These are phyloP conservation scores for Lasioglossum baleicum DNA, from an alignment of 1,140 invertebrate genomes.

Conservation along the genomic window DNA sequence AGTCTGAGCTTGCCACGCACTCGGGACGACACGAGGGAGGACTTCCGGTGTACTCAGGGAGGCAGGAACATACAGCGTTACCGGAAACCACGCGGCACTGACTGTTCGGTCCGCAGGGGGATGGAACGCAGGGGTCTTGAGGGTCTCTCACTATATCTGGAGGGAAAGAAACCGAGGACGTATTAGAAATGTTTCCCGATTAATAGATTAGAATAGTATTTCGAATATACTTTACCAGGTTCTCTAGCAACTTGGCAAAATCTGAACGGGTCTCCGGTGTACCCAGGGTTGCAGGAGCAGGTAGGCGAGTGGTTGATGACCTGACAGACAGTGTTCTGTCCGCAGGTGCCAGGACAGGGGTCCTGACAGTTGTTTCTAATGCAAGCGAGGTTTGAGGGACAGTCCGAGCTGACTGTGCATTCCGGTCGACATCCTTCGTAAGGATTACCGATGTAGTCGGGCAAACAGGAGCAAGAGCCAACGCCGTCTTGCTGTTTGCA, in stretches of 20 bases:
- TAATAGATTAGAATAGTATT: too few species aligned
- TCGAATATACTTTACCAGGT: slow-evolving; percentile 26
- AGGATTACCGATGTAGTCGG: slow-evolving; percentile 84
- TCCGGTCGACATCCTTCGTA: slow-evolving; percentile 86
- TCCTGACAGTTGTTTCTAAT: slow-evolving; percentile 88
- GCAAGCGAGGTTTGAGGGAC: slow-evolving; percentile 84
- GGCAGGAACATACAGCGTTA: slow-evolving; percentile 80
- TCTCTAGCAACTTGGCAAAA: slow-evolving; percentile 79
- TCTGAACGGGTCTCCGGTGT: slow-evolving; percentile 86
- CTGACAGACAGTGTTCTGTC: slow-evolving; percentile 84
- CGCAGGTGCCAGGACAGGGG: slow-evolving; percentile 87
- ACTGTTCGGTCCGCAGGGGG: slow-evolving; percentile 82
- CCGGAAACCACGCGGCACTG: slow-evolving; percentile 79
- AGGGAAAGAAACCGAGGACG: background rate
- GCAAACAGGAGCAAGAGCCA: slow-evolving; percentile 76
- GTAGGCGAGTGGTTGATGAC: slow-evolving; percentile 87
- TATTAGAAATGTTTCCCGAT: background rate
- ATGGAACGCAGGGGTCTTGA: slow-evolving; percentile 77
- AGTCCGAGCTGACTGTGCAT: slow-evolving; percentile 86
- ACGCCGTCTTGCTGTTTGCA: slow-evolving; percentile 76
- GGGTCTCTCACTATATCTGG: slow-evolving; percentile 14
- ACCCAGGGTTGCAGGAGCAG: slow-evolving; percentile 85
- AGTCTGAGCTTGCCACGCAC: slow-evolving; percentile 72
- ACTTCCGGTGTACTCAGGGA: slow-evolving; percentile 78
- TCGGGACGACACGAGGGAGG: slow-evolving; percentile 81